These are phyloP conservation scores for Penaeus japonicus DNA, from an alignment of 1,140 invertebrate species.

Conservation along the genomic window DNA sequence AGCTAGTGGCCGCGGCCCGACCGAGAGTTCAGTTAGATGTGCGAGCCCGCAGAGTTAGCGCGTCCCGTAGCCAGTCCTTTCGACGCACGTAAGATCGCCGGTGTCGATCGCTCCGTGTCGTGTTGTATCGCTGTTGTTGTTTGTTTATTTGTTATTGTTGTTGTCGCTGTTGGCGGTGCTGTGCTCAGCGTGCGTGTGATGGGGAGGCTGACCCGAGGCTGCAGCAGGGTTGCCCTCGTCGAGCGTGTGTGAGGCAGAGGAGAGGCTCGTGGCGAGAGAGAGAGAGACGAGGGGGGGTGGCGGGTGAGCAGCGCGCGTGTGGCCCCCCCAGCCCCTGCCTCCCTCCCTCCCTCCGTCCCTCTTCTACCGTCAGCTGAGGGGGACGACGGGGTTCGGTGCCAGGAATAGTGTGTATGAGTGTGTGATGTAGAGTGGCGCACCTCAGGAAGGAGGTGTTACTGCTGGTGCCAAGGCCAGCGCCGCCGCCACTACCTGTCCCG, in stretches of 20 bases:
- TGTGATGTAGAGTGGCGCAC: not conserved
- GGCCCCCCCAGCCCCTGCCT: not conserved
- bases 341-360: not conserved
- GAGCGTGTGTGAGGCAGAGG: no score
- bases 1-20: not conserved
- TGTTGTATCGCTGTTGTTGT: no score
- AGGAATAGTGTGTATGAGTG: constrained; percentile 6
- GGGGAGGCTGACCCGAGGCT: no score
- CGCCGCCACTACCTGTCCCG: not conserved
- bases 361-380: not conserved
- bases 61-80: not conserved
- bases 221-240: no score
- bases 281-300: no score
- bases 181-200: no score
- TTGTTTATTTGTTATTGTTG: no score
- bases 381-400: not conserved
- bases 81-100: not conserved
- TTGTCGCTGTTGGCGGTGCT: no score
- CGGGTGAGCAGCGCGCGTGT: no score
- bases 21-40: constrained; percentile 21
- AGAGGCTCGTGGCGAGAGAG: no score
- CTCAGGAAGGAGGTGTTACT: not conserved
- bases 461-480: not conserved
- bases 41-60: not conserved
- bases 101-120: not conserved